A percentile compares a stretch with the other conserved stretches of the same genome.
Conservation (phyloP, 2,113 vertebrate species). For the Larimichthys polyactis region DNA sequence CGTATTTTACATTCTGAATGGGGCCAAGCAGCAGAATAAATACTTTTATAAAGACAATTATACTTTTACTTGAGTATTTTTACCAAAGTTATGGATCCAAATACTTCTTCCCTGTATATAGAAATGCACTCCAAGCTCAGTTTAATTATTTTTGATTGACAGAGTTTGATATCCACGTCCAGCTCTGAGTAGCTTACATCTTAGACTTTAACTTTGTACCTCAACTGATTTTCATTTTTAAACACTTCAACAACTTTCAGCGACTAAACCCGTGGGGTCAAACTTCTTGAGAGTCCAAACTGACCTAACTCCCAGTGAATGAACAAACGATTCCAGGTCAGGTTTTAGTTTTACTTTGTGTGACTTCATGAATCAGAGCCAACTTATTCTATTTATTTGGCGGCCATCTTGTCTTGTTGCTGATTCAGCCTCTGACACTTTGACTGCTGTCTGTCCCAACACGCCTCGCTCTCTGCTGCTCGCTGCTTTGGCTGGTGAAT, state of each 20-base stretch:
- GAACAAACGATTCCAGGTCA: background rate
- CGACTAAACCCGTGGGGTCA: background rate
- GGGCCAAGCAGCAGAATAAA: background rate
- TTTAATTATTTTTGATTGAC: background rate
- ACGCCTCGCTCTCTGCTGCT: slow-evolving; percentile 63
- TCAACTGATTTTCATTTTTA: background rate
- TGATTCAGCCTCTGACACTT: slow-evolving; percentile 67
- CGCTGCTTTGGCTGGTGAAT: slow-evolving; percentile 60
- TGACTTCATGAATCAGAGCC: background rate
- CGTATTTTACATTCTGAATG: background rate
- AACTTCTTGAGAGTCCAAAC: background rate
- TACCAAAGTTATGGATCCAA: background rate
- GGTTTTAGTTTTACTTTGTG: slow-evolving; percentile 12
- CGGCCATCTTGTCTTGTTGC: slow-evolving; percentile 74
- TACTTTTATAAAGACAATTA: background rate
- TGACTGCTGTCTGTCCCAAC: slow-evolving; percentile 63
- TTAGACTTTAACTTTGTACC: background rate
- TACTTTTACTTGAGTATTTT: background rate
- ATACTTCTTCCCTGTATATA: too few relatives aligned
- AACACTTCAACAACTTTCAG: background rate
- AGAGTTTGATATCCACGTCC: background rate
- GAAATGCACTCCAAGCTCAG: background rate
- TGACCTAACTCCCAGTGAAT: background rate
- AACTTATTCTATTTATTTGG: slow-evolving; percentile 6
- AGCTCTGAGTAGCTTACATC: background rate